Base-by-base conservation (phyloP, 2,113 vertebrate genomes). In the Bos indicus region DNA sequence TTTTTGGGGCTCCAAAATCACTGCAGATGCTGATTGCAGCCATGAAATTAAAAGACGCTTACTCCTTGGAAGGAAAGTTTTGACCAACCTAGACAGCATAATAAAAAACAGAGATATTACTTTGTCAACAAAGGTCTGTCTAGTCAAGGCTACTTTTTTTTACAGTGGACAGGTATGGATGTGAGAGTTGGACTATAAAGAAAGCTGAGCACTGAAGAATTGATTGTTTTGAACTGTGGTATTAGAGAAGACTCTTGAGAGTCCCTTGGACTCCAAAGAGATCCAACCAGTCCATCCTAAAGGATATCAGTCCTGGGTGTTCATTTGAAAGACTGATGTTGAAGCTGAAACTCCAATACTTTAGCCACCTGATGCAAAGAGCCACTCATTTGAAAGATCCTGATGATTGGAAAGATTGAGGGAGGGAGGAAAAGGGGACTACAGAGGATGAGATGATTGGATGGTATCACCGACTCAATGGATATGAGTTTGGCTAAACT, bases 1-100 rank as follows among this genome's bases (percentile, higher is more conserved):
- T 62, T 16, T 62, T 16, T 1, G 0, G 0, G 7, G 30, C 15
- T 64, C 62, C 30, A 17, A n/a, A 64, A 64, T 64, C 62, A n/a
- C 30, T 33, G 30, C 30, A n/a, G 30, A 64, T 64, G 30, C 14
- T n/a, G 15, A 64, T 8, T 33, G 15, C 30, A 33, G 62, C 62
- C 30, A 64, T 64, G 62, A 3, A n/a, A 64, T 17, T 64, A 64
- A 64, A 64, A 64, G 30, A 17, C 7, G 1, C 62, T 33, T 64
- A 16, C 6, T n/a, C 30, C 62, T 64, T 64, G 30, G 7, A 8
- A 64, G 30, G 7, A 64, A n/a, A 33, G 15, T 64, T 64, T 4
- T 17, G 30, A 17, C 15, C 30, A 64, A 64, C 3, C 15, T 64
- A 64, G 7, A 64, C 3, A 64, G 15, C 30, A 64, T 64, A n/a